Conservation (phyloP, 2,797 vertebrate species). For the Pangasius sanitwongsei region DNA sequence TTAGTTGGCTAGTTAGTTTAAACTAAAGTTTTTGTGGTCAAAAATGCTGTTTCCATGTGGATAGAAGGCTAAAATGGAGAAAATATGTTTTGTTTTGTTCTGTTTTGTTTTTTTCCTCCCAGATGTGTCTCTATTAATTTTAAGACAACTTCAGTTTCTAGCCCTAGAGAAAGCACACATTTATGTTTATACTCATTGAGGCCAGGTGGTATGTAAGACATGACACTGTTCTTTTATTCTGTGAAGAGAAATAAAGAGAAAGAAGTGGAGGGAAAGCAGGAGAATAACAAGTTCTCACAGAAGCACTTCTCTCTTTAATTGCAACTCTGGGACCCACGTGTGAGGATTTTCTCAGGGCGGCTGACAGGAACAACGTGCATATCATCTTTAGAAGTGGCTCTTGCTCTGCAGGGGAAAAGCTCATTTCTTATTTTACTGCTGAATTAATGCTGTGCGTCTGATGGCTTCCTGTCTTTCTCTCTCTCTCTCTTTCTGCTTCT, state of each 20-base stretch:
- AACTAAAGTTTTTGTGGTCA: neutral
- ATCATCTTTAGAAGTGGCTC: conserved; percentile 66
- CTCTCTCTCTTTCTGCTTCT: neutral
- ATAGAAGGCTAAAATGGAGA: neutral
- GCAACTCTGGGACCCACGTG: conserved; percentile 73
- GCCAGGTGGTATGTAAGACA: neutral
- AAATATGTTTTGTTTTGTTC: neutral
- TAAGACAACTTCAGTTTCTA: neutral
- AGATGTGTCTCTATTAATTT: neutral
- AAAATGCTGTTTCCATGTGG: neutral
- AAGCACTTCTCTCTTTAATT: conserved; percentile 70
- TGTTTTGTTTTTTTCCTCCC: neutral
- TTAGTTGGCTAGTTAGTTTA: neutral
- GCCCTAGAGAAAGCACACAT: conserved; percentile 3
- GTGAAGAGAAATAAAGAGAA: conserved; percentile 25
- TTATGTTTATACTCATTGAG: neutral
- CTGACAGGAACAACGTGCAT: conserved; percentile 74
- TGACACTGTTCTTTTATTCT: neutral
- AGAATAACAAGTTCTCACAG: conserved; percentile 31
- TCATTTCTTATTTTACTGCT: conserved; percentile 62
- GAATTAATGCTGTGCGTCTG: conserved; percentile 60
- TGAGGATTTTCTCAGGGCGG: conserved; percentile 75
- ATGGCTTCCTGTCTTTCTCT: neutral
- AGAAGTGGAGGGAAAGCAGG: conserved; percentile 34
- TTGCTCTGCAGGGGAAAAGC: conserved; percentile 61